Base-by-base conservation (phyloP, 2,113 vertebrate genomes). In the Corythornis madagascariensis region DNA sequence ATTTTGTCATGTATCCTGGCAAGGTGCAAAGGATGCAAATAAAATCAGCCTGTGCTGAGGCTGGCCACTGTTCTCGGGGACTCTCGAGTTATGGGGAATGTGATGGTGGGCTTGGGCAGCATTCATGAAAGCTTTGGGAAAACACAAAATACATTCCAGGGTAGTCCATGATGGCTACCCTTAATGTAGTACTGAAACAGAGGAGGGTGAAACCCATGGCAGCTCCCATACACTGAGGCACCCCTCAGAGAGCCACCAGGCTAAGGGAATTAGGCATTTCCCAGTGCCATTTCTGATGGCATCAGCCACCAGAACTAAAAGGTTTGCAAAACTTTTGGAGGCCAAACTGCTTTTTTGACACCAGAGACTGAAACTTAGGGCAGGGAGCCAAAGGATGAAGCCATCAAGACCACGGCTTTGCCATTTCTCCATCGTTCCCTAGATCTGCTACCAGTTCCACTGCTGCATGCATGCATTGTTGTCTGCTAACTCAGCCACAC, bases 111-210 rank as follows among this genome's bases (percentile, higher is more conserved):
- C 72, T 95, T 85, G 56, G n/a, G 35, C 16, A 70, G 31, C 75
- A 88, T 92, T 92, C 35, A 78, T 87, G 53, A 24, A 80, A 79
- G 73, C 52, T 91, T 86, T 94, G 53, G 57, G 60, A 31, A 85
- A 88, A 77, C 25, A 71, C 25, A 82, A 72, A 76, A 79, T 74
- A 87, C 35, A 88, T 70, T 64, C 52, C 5, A 3, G 88, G 38
- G 24, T 79, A 92, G 59, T 29, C 59, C 43, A 40, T 40, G 10
- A 55, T 80, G 67, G 55, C 38, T 88, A 18, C 60, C 43, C 48
- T 42, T 80, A 53, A 43, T 3, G 10, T 26, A 71, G 38, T 29
- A 66, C 60, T 88, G 67, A 81, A 73, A 87, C 0, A 0, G 45
- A 63, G 72, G 75, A 93, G 85, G n/a, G 61, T 86, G 69, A 86